Evolutionary conservation across 2,113 vertebrate species (phyloP).

Genomic region (Menidia beryllina): DNA sequence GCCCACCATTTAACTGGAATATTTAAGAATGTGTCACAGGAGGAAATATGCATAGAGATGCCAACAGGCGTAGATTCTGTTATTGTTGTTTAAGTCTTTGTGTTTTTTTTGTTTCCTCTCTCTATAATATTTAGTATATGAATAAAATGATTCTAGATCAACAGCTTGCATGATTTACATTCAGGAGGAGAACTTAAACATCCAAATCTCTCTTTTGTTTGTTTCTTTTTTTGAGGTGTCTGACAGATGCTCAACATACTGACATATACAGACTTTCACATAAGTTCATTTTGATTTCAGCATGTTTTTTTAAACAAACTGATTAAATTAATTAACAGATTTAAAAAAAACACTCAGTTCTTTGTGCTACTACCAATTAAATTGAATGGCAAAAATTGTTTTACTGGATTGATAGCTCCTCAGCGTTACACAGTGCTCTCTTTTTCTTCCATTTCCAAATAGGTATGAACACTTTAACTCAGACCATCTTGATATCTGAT

Average conservation of each 20-base stretch:
- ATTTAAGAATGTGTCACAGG: constrained; percentile 67
- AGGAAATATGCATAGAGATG: constrained; percentile 59
- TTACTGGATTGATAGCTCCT: too few relatives aligned
- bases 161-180: not conserved
- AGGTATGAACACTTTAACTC: too few relatives aligned
- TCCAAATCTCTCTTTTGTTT: constrained; percentile 14
- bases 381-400: too few relatives aligned
- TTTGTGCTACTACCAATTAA: too few relatives aligned
- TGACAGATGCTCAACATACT: not conserved
- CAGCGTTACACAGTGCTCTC: too few relatives aligned
- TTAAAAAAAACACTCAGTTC: too few relatives aligned
- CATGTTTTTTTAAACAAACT: too few relatives aligned
- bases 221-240: constrained; percentile 9
- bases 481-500: too few relatives aligned
- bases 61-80: constrained; percentile 36
- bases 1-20: constrained; percentile 71
- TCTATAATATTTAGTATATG: constrained; percentile 6
- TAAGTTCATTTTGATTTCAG: too few relatives aligned
- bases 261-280: too few relatives aligned
- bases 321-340: too few relatives aligned
- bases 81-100: constrained; percentile 33
- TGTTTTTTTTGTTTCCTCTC: not conserved
- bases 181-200: constrained; percentile 4
- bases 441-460: too few relatives aligned
- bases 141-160: constrained; percentile 18